Conservation (phyloP, 30 jellyfish, hydroid and myxozoan species). For the Chironex yamaguchii region DNA sequence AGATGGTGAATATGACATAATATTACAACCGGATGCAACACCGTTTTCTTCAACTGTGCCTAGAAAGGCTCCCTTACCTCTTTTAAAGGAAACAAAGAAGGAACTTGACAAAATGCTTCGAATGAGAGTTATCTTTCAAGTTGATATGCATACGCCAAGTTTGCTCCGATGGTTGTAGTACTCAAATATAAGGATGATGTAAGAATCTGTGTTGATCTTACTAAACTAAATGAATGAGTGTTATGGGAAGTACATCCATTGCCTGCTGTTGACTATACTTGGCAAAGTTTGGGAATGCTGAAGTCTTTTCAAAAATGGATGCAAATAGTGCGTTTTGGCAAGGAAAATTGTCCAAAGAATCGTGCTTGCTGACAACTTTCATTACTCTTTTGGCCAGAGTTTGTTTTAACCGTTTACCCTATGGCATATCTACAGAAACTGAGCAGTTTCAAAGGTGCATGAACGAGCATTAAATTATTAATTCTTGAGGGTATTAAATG, state of each 20-base stretch:
- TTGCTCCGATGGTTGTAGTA: constrained; percentile 69
- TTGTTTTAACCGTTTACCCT: constrained; percentile 67
- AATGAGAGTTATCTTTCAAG: constrained; percentile 67
- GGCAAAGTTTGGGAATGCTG: constrained; percentile 12
- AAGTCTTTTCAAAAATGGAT: constrained; percentile 55
- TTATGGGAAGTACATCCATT: constrained; percentile 69
- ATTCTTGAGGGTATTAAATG: constrained; percentile 40
- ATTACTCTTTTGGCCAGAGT: constrained; percentile 60
- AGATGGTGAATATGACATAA: constrained; percentile 40
- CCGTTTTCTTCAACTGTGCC: constrained; percentile 71
- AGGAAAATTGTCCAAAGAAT: constrained; percentile 37
- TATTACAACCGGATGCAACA: constrained; percentile 4
- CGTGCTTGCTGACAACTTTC: constrained; percentile 31
- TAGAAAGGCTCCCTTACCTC: constrained; percentile 65
- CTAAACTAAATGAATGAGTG: constrained; percentile 37
- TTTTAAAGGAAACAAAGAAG: constrained; percentile 25
- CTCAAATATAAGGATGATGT: constrained; percentile 51
- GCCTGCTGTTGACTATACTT: constrained; percentile 36
- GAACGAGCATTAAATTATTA: too few species aligned
- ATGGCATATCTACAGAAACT: constrained; percentile 48
- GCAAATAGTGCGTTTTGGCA: constrained; percentile 84
- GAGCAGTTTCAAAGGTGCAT: constrained; percentile 37
- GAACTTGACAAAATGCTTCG: constrained; percentile 61
- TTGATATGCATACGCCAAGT: constrained; percentile 78
- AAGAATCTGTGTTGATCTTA: constrained; percentile 67